Evolutionary conservation across 2,888 invertebrate species (phyloP), one percentile per base, ranked within the genome.

Genomic region (Eudasyphora cyanicolor): DNA sequence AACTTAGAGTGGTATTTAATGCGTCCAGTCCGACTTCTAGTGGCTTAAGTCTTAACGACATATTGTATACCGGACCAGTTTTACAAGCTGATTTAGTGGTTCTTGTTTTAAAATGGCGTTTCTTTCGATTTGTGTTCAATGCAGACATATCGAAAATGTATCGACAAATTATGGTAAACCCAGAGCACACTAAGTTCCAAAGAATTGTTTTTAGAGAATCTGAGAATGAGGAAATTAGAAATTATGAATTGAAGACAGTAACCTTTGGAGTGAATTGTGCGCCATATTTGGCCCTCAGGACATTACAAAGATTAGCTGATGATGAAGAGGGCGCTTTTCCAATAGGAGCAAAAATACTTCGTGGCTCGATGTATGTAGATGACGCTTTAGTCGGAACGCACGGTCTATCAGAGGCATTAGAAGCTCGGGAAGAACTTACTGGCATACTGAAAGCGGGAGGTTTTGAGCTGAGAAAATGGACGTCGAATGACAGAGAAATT

Each of bases 1-100:
- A 74, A 19, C 29, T 60, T 10, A 74, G 74, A 7, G 57, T 27
- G 0, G 73, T 71, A 14, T 73, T 73, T 24, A 54, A 73, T 14
- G 73, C 73, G 0, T 73, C 73, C n/a, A 51, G 71, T 35, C 71
- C 71, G 0, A 35, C 71, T 2, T 1, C 71, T 2, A 38, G 12
- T 32, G 54, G 54, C 2, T 10, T 12, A 5, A 71, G 71, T 38
- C 35, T 71, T 6, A 71, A 38, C 19, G 71, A 54, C 35, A 38
- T 38, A 10, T 54, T 54, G n/a, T 38, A n/a, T 8, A 24, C 24
- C 0, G 73, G 73, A 8, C 73, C 73, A 19, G 24, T 42, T 6
- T 32, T 71, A 1, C 71, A 71, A 19, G n/a, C 45, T 5, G 71
- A 70, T 35, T 14, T 62, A 29, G 62, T 62, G 7, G 19, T 17